Evolutionary conservation across 2,888 invertebrate species (phyloP), one percentile per base, ranked within the genome.

Genomic region (Tubulanus polymorphus): DNA sequence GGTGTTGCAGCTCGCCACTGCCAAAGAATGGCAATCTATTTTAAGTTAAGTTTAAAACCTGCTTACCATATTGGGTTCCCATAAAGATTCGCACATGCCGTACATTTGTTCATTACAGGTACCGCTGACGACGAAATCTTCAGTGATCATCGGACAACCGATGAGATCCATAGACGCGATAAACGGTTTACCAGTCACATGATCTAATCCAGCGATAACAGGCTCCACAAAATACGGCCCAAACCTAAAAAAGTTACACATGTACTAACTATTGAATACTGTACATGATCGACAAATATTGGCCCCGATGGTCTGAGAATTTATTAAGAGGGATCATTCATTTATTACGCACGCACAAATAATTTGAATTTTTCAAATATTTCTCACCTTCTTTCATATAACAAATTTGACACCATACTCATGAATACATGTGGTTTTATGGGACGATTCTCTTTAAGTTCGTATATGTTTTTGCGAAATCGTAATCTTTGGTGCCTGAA

Each of bases 211-310:
- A 55, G 96, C 97, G 59, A 99, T 87, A 0, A 99, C 88, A 0
- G 99, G 97, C 76, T 96, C 95, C 60, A 97, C 88, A 81, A 97
- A 97, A 79, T 93, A 99, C 0, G 96, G 95, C 0, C 99, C 97
- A 80, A 99, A 99, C 61, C 96, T 87, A 65, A 32, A 71, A 63
- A 23, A 15, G 5, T n/a, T n/a, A n/a, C n/a, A n/a, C n/a, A n/a
- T n/a, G n/a, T n/a, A n/a, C n/a, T n/a, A n/a, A n/a, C n/a, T n/a
- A n/a, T n/a, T n/a, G n/a, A n/a, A n/a, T n/a, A n/a, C n/a, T n/a
- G n/a, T n/a, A n/a, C n/a, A n/a, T n/a, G n/a, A n/a, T n/a, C n/a
- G n/a, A n/a, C n/a, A n/a, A n/a, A n/a, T n/a, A n/a, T n/a, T n/a
- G n/a, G n/a, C n/a, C n/a, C n/a, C n/a, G n/a, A n/a, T n/a, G n/a